Percentiles rank a stretch among this genome's conserved stretches.
Conservation (phyloP, 2,113 vertebrate species). For the Rhegmatorhina hoffmannsi region DNA sequence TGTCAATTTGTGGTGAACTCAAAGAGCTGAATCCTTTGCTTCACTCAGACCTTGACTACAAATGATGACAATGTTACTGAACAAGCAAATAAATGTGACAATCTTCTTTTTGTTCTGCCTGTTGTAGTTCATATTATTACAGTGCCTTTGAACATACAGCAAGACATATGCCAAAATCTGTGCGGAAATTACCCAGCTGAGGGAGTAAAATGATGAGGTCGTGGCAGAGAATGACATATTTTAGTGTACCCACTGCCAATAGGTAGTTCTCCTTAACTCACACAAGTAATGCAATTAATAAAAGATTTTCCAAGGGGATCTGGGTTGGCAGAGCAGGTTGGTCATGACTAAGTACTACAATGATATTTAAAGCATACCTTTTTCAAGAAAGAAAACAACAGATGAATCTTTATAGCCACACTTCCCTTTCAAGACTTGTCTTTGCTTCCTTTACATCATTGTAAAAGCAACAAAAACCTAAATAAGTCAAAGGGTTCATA, state of each 20-base stretch:
- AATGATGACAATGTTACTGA: neutral
- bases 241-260: neutral
- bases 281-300: neutral
- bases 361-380: neutral
- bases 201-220: neutral
- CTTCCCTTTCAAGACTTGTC: neutral
- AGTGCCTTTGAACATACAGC: neutral
- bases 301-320: neutral
- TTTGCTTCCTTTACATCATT: neutral
- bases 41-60: neutral
- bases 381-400: neutral
- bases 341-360: neutral
- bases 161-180: neutral
- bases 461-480: neutral
- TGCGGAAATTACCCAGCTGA: neutral
- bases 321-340: neutral
- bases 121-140: neutral
- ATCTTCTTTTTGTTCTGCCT: neutral
- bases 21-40: neutral
- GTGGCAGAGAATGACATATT: neutral
- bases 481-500: neutral
- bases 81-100: neutral
- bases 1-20: neutral
- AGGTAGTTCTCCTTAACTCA: neutral
- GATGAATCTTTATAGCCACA: neutral